phyloP scores from a whole-genome alignment of 2,113 vertebrate genomes.

The Misgurnus anguillicaudatus region DNA sequence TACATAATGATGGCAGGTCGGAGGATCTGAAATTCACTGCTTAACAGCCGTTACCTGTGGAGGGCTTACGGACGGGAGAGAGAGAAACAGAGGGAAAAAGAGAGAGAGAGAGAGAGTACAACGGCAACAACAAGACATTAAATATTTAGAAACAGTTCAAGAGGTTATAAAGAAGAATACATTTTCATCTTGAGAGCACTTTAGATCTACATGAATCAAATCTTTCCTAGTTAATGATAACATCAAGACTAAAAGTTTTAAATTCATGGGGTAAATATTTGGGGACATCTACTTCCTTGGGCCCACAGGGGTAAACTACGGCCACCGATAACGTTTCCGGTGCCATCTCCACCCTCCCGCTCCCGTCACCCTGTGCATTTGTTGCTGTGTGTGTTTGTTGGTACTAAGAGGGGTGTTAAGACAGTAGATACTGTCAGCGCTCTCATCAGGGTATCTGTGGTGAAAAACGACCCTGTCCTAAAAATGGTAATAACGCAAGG shows the following conservation, averaged over 20 bases:
- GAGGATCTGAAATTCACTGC: conserved; percentile 70
- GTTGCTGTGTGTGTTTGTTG: conserved; percentile 60
- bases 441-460: conserved; percentile 92
- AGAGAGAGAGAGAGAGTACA: conserved; percentile 29
- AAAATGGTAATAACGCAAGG: conserved; percentile 77
- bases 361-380: not conserved
- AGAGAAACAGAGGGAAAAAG: conserved; percentile 30
- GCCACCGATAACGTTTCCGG: too few species aligned
- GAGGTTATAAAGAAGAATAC: conserved; percentile 1
- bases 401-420: conserved; percentile 87
- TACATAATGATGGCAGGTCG: conserved; percentile 77
- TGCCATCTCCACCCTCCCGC: too few species aligned
- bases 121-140: not conserved
- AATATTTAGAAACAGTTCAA: conserved; percentile 26
- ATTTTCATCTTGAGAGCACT: conserved; percentile 7
- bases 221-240: too few species aligned
- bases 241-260: too few species aligned
- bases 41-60: conserved; percentile 78
- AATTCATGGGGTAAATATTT: too few species aligned
- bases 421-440: conserved; percentile 92
- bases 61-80: conserved; percentile 52
- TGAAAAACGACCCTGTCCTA: conserved; percentile 92
- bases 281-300: too few species aligned
- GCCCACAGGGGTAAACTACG: too few species aligned
- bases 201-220: conserved; percentile 15